A percentile compares a stretch with the other conserved stretches of the same genome.
Evolutionary conservation across 2,888 invertebrate genomes (phyloP).

Genomic region (Chorisops tibialis): DNA sequence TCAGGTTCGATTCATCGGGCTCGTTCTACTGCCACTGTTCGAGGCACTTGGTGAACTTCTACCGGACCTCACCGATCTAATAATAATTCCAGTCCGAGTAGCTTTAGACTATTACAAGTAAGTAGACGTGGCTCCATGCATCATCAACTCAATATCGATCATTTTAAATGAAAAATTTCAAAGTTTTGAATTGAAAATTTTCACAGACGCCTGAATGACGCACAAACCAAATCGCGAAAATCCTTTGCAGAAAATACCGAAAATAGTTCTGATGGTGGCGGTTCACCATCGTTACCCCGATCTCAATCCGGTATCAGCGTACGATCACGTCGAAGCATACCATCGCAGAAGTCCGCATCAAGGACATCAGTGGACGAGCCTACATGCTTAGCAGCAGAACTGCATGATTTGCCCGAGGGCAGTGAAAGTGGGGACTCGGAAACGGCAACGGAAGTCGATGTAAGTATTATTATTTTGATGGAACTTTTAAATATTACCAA

Average conservation of each 20-base stretch:
- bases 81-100: slow-evolving; percentile 51
- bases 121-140: slow-evolving; percentile 24
- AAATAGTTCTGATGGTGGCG: slow-evolving; percentile 40
- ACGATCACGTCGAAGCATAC: slow-evolving; percentile 56
- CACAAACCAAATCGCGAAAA: slow-evolving; percentile 50
- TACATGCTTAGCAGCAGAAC: slow-evolving; percentile 51
- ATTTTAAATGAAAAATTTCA: too few species aligned
- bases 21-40: slow-evolving; percentile 75
- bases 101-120: slow-evolving; percentile 53
- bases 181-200: background rate
- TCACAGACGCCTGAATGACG: slow-evolving; percentile 51
- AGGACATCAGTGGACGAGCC: slow-evolving; percentile 57
- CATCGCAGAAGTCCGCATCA: slow-evolving; percentile 53
- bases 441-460: slow-evolving; percentile 69
- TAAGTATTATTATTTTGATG: slow-evolving; percentile 47
- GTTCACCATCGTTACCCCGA: slow-evolving; percentile 51
- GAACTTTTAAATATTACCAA: background rate
- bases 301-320: slow-evolving; percentile 57
- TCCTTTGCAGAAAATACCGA: slow-evolving; percentile 47
- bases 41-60: slow-evolving; percentile 73
- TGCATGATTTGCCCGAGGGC: slow-evolving; percentile 58
- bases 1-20: slow-evolving; percentile 79
- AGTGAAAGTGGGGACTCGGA: slow-evolving; percentile 62
- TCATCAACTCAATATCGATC: too few species aligned
- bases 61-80: slow-evolving; percentile 64